Base-by-base conservation (phyloP, 2,113 vertebrate genomes). In the Poicephalus meyeri region DNA sequence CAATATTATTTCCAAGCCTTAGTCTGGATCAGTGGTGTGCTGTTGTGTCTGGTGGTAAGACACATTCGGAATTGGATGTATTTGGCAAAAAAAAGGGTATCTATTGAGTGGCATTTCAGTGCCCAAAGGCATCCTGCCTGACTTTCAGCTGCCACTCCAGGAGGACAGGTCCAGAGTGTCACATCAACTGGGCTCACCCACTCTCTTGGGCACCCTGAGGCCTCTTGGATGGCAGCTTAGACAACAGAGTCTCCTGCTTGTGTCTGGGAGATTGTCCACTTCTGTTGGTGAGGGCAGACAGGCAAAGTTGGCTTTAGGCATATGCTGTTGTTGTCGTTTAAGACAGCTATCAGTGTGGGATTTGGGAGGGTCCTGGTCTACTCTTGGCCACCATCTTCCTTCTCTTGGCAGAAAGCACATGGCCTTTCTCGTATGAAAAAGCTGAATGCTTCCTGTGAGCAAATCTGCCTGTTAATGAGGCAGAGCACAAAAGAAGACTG, bases 101-200 rank as follows among this genome's bases (percentile, higher is more conserved):
- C 11, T 41, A 16, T 58, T 23, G 21, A 37, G 66, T 64, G 71
- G 56, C 58, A 71, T 80, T 73, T 70, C 6, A 12, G 63, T 37
- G 61, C 79, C 66, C 5, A 6, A 44, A 42, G 87, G 52, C 56
- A 52, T 44, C 65, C 85, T 86, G 80, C 55, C 71, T 35, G 50
- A 44, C 41, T 44, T 69, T 73, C 92, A 86, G 88, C 74, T 95
- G 92, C 85, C 13, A 1, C 71, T 93, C 41, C 76, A 61, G 73
- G 78, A 76, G 88, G 88, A 26, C 78, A 69, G 12, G 4, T 25
- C 3, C 42, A 56, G 16, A 50, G 56, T 7, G 86, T 72, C 76
- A 42, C 89, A 73, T 86, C 81, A 86, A 53, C 89, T 63, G 86
- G 69, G 77, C 65, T 87, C 16, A 2, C 5, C 2, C 11, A 28